Conservation (phyloP, 2,113 vertebrate species). For the Pituophis catenifer region DNA sequence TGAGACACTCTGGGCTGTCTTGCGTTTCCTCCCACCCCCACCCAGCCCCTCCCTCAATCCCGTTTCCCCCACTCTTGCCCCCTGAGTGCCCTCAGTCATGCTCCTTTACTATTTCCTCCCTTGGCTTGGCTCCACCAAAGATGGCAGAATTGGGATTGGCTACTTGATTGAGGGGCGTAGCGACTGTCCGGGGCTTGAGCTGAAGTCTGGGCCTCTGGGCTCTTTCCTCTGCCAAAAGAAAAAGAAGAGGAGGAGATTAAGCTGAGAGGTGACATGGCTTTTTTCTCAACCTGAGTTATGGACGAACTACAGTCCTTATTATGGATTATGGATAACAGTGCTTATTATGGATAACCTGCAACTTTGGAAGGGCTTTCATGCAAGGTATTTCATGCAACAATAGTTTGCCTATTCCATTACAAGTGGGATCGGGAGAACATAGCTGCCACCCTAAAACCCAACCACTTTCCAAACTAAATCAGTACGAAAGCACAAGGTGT, state of each 20-base stretch:
- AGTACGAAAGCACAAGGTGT: not conserved
- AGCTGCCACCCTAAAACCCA: not conserved
- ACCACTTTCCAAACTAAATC: not conserved
- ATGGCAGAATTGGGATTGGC: slow-evolving; percentile 98
- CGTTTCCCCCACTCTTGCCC: slow-evolving; percentile 48
- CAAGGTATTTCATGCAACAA: not conserved
- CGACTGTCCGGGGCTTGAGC: slow-evolving; percentile 95
- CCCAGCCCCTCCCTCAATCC: slow-evolving; percentile 41
- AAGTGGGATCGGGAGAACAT: not conserved
- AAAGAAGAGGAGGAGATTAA: not conserved
- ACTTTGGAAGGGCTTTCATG: not conserved
- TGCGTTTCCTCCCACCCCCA: slow-evolving; percentile 51
- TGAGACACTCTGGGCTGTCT: slow-evolving; percentile 67
- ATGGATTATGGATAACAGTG: not conserved
- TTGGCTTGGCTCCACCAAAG: slow-evolving; percentile 95
- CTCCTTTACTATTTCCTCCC: slow-evolving; percentile 91
- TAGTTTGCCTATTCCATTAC: not conserved
- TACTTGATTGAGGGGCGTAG: slow-evolving; percentile 95
- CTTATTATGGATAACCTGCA: not conserved
- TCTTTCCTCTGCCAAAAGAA: slow-evolving; percentile 83
- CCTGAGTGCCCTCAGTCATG: slow-evolving; percentile 74
- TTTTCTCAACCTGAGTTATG: not conserved
- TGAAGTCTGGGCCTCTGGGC: slow-evolving; percentile 94
- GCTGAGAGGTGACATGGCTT: not conserved
- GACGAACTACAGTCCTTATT: not conserved